Conservation (phyloP, 2,888 invertebrate species). For the Metallyticus violacea region DNA sequence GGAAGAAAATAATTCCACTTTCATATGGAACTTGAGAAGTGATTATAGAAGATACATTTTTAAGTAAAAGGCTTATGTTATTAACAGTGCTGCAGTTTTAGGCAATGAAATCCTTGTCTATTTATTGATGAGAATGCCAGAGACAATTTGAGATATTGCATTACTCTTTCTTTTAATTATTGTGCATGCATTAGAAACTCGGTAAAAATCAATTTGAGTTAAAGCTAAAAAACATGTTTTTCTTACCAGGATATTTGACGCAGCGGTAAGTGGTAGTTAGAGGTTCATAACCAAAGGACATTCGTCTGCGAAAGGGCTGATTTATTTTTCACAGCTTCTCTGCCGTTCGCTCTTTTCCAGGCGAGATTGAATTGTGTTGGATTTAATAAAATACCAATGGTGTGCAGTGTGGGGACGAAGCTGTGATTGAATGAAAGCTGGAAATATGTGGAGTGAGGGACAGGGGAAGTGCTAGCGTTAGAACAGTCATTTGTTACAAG, state of each 20-base stretch:
- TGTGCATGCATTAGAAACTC: background rate
- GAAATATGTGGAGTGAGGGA: background rate
- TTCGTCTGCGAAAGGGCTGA: background rate
- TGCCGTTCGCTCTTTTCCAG: background rate
- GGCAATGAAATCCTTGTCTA: too few species aligned
- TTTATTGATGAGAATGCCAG: too few species aligned
- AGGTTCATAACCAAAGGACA: background rate
- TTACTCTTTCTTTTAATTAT: background rate
- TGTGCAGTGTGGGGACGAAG: background rate
- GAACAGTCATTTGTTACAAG: constrained; percentile 6
- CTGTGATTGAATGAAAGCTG: constrained; percentile 3
- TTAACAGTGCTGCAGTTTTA: too few species aligned
- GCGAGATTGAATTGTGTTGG: background rate
- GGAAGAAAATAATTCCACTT: too few species aligned
- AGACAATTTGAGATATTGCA: too few species aligned
- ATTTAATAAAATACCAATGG: background rate
- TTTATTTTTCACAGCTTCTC: background rate
- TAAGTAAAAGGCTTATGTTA: too few species aligned
- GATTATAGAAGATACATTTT: too few species aligned
- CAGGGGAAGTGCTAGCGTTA: background rate
- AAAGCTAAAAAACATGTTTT: background rate
- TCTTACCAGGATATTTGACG: background rate
- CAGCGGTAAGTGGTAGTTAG: background rate
- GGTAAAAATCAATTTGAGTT: too few species aligned
- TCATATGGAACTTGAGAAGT: too few species aligned